Base-by-base conservation (phyloP, 1,140 invertebrate species). In the Formica exsecta region DNA sequence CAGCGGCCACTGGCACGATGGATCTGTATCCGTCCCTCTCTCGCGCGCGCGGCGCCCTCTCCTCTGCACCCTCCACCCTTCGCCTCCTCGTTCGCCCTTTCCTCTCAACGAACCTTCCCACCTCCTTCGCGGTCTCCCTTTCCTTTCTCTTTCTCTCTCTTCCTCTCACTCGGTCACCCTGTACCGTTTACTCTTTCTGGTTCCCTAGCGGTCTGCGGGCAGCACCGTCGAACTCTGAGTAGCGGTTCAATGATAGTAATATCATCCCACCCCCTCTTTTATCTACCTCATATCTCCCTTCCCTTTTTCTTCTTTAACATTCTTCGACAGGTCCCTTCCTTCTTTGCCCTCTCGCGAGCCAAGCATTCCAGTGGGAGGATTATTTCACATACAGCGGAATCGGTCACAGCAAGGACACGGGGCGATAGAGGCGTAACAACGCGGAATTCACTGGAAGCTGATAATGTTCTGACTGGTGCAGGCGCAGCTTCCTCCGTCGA, bases 221-320 rank as follows among this genome's bases (percentile, higher is more conserved):
- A 94, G 93, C 93, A 94, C 93, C 88, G 89, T 91, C 88, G 89
- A 92, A 91, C 94, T 94, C 93, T 90, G 89, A 87, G 81, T 87
- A 62, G 75, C 90, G 62, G 91, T 94, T 94, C 94, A 91, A 94
- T 94, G 92, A 92, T 92, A 85, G 29, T 68, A 77, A 89, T 65
- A 93, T 91, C 80, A 51, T 51, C 13, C 16, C 48, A 51, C 5
- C 66, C 80, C 86, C 79, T 25, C 61, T 61, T 44, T 51, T 25
- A 44, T 51, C 48, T 51, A 51, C 4, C 16, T 51, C 22, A 29
- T 75, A 73, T 11, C 16, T 44, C 22, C 71, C 73, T 38, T 70
- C 44, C 9, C 38, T 38, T 62, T 75, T 54, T 19, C 59, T 77
- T 8, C 11, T 48, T 85, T 64, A 73, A 66, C 66, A 71, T 76